Evolutionary conservation across 1,140 invertebrate genomes (phyloP).

Genomic region (Aphelenchoides besseyi): DNA sequence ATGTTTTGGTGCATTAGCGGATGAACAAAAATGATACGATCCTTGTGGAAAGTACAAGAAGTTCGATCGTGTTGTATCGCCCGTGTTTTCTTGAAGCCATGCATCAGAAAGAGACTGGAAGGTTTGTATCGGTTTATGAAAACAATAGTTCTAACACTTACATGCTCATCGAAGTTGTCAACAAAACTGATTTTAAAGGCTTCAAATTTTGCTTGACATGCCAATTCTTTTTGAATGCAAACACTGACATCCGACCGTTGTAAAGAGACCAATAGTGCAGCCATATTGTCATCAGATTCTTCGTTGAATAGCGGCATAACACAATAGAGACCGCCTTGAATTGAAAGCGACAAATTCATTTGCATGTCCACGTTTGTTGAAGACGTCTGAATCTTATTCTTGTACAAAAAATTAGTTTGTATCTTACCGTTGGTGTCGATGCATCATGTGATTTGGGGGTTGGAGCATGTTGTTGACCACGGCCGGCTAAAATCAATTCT

Average conservation of each 20-base stretch:
- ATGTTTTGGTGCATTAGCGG: conserved; percentile 39
- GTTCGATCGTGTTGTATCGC: conserved; percentile 43
- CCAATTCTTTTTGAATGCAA: conserved; percentile 53
- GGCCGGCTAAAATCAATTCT: conserved; percentile 27
- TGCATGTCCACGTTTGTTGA: conserved; percentile 50
- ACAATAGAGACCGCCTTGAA: conserved; percentile 53
- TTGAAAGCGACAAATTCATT: conserved; percentile 57
- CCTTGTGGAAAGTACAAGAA: conserved; percentile 59
- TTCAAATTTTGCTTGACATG: conserved; percentile 55
- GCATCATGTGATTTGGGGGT: background rate
- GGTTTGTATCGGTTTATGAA: no score
- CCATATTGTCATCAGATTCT: conserved; percentile 53
- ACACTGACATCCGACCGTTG: conserved; percentile 53
- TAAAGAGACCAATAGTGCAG: conserved; percentile 53
- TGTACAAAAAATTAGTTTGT: no score
- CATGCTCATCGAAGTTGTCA: conserved; percentile 57
- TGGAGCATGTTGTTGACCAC: background rate
- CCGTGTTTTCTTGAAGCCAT: conserved; percentile 48
- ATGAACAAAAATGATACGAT: conserved; percentile 54
- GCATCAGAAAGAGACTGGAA: conserved; percentile 47
- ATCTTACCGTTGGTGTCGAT: conserved; percentile 4
- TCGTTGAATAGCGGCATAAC: conserved; percentile 51
- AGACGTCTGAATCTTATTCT: conserved; percentile 29
- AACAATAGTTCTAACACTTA: conserved; percentile 13
- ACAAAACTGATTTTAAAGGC: conserved; percentile 58